phyloP scores from a whole-genome alignment of 2,797 vertebrate species.

The Martes flavigula region DNA sequence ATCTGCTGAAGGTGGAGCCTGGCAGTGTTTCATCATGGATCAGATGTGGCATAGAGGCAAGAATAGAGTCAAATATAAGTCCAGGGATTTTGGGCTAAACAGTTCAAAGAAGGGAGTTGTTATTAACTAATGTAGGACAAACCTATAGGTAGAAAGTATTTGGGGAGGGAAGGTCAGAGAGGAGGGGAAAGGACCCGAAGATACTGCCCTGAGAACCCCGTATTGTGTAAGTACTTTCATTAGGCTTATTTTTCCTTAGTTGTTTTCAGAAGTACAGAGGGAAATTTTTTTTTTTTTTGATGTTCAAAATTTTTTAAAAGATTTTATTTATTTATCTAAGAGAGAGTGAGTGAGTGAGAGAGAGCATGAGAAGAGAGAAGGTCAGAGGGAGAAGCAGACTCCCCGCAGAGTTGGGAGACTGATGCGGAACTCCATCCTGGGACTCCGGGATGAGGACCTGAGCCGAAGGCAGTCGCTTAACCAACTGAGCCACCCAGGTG shows the following conservation, averaged over 20 bases:
- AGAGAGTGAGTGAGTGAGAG: too few relatives aligned
- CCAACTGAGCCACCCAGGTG: too few relatives aligned
- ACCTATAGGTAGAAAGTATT: not conserved
- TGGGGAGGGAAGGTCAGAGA: too few relatives aligned
- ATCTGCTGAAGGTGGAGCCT: not conserved
- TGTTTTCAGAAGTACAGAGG: not conserved
- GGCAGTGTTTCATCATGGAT: not conserved
- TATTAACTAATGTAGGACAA: not conserved
- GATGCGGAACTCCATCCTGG: too few relatives aligned
- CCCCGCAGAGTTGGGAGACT: too few relatives aligned
- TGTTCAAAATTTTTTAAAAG: too few relatives aligned
- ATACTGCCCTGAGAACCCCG: not conserved
- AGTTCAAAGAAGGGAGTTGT: not conserved
- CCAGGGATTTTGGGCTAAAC: not conserved
- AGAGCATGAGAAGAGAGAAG: too few relatives aligned
- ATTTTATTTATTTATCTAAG: too few relatives aligned
- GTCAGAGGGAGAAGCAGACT: too few relatives aligned
- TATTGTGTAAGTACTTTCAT: not conserved
- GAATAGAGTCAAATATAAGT: not conserved
- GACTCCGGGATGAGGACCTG: too few relatives aligned
- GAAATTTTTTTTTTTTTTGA: not conserved
- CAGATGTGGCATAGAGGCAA: not conserved
- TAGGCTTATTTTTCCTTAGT: not conserved
- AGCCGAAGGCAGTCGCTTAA: too few relatives aligned
- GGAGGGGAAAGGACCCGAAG: not conserved